phyloP scores from a whole-genome alignment of 2,113 vertebrate genomes.

The Notarius quadriscutis region DNA sequence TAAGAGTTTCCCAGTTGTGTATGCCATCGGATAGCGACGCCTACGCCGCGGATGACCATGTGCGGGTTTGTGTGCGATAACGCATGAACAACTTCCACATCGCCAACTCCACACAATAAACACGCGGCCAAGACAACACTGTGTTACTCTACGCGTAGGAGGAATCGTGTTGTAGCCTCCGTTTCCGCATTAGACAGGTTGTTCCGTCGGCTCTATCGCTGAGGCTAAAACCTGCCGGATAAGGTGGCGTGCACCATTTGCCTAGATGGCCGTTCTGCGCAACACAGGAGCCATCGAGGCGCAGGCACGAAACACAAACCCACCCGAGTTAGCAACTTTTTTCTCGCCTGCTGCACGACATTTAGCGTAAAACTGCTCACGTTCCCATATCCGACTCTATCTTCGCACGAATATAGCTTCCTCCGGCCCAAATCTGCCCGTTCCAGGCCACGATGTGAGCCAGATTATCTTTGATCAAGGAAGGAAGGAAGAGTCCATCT shows the following conservation, averaged over 20 bases:
- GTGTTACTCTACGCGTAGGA: not conserved
- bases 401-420: conserved; percentile 68
- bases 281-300: conserved; percentile 44
- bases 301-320: conserved; percentile 39
- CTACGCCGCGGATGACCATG: conserved; percentile 34
- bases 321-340: conserved; percentile 36
- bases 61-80: conserved; percentile 47
- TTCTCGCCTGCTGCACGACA: not conserved
- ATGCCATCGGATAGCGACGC: conserved; percentile 35
- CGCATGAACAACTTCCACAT: conserved; percentile 45
- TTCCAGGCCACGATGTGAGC: conserved; percentile 65
- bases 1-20: conserved; percentile 8
- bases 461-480: conserved; percentile 70
- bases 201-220: not conserved
- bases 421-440: conserved; percentile 65
- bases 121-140: not conserved
- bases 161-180: not conserved
- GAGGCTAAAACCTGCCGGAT: conserved; percentile 47
- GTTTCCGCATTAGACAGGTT: conserved; percentile 5
- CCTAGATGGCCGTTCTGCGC: conserved; percentile 46
- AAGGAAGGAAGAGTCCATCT: conserved; percentile 58
- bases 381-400: conserved; percentile 70
- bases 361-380: conserved; percentile 62
- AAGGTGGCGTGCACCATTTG: conserved; percentile 38
- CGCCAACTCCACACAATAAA: conserved; percentile 43